Base-by-base conservation (phyloP, 2,888 invertebrate species). In the Ichneumon xanthorius region DNA sequence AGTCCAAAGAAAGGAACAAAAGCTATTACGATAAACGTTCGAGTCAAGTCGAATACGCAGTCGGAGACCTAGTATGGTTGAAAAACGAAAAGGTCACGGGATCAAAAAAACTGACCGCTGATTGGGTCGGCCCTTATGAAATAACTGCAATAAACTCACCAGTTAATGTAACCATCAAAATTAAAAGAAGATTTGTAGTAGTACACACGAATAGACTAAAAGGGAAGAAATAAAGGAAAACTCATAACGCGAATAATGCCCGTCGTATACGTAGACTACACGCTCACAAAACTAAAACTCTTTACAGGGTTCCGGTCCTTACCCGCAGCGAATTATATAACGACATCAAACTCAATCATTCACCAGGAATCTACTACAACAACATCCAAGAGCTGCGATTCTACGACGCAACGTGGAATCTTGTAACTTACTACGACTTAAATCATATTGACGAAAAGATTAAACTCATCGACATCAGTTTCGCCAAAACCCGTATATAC, bases 1-100 rank as follows among this genome's bases (percentile, higher is more conserved):
- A 68, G 19, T 45, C 86, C 4, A 90, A 90, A 83, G 65, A 78
- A 79, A 87, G 83, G 68, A 87, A 86, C 45, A 90, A 89, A 84
- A 70, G 85, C 65, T 80, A 85, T 19, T 89, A 88, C 77, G 88
- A 89, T 73, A 84, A 77, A 67, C 85, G 81, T 75, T 85, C 61
- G 63, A 85, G 86, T 48, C 73, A 73, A 30, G 48, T 70, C 7
- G 26, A 82, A 30, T 90, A 82, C 81, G 75, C 87, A 73, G 55
- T 87, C 19, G 85, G 85, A 63, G 89, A 90, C 67, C 11, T 70
- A 73, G 89, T 90, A 40, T 88, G 76, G 22, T 19, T 89, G 11
- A 14, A 81, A 72, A 80, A 45, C 19, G 75, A 87, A 84, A 67
- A 84, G 26, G 50, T 85, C 3, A 80, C 83, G 26, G 58, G 50